A percentile compares a stretch with the other conserved stretches of the same genome.
These are phyloP conservation scores for Sorex fumeus DNA, from an alignment of 2,113 vertebrate genomes.

Conservation along the genomic window DNA sequence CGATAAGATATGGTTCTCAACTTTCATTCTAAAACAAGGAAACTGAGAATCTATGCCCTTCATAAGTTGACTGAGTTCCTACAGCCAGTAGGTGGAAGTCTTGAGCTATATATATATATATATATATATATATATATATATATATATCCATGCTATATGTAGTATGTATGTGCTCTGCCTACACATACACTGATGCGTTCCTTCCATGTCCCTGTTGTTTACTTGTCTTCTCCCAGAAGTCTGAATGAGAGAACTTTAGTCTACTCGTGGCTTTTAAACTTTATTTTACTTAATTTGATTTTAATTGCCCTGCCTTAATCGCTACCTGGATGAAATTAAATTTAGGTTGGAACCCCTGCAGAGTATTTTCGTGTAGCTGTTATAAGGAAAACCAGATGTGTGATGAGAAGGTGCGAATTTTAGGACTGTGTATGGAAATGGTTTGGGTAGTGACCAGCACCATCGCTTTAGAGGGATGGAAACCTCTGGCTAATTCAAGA, in stretches of 20 bases:
- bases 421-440: neutral
- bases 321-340: neutral
- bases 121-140: neutral
- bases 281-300: neutral
- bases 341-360: neutral
- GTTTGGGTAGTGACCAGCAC: neutral
- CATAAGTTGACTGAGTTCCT: neutral
- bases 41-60: neutral
- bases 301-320: neutral
- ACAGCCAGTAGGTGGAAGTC: constrained; percentile 77
- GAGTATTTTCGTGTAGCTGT: neutral
- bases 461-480: neutral
- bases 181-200: neutral
- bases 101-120: constrained; percentile 58
- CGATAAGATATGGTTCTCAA: no score
- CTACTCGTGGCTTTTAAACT: neutral
- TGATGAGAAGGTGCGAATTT: neutral
- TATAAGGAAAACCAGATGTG: neutral
- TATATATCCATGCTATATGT: neutral
- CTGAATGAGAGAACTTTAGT: neutral
- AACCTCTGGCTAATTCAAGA: neutral
- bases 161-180: neutral
- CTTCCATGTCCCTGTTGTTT: neutral
- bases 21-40: neutral
- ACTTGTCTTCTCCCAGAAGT: neutral